These are phyloP conservation scores for Harpegnathos saltator DNA, from an alignment of 1,140 invertebrate genomes.

Conservation along the genomic window DNA sequence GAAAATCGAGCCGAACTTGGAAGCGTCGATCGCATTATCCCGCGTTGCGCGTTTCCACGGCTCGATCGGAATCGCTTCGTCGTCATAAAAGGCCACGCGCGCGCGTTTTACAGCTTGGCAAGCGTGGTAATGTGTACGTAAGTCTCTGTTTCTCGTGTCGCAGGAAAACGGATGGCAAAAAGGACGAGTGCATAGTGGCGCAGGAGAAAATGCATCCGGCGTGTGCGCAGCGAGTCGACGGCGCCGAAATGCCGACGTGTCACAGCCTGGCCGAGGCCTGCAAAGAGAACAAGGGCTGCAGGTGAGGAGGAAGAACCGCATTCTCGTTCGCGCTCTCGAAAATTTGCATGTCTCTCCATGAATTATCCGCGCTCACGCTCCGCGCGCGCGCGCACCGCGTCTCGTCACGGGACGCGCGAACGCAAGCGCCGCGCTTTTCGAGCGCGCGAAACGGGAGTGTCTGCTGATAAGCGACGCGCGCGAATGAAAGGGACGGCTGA, in stretches of 20 bases:
- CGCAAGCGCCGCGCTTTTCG: background rate
- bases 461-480: too few species aligned
- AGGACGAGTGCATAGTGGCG: slow-evolving; percentile 94
- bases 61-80: too few species aligned
- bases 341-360: slow-evolving; percentile 40
- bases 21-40: too few species aligned
- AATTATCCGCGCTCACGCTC: slow-evolving; percentile 5
- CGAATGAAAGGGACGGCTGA: too few species aligned
- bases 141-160: slow-evolving; percentile 17
- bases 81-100: too few species aligned
- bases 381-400: background rate
- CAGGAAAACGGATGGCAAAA: slow-evolving; percentile 93
- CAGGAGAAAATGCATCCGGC: slow-evolving; percentile 95
- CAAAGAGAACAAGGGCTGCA: slow-evolving; percentile 91
- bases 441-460: background rate
- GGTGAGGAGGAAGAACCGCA: slow-evolving; percentile 84
- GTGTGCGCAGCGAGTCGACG: slow-evolving; percentile 92
- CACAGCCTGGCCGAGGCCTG: slow-evolving; percentile 92
- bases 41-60: too few species aligned
- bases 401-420: background rate
- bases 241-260: slow-evolving; percentile 91
- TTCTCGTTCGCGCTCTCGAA: slow-evolving; percentile 25
- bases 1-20: too few species aligned
- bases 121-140: too few species aligned
- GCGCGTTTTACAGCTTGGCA: too few species aligned